Conservation (phyloP, 2,888 invertebrate species). For the Drosophila mayaguana region DNA sequence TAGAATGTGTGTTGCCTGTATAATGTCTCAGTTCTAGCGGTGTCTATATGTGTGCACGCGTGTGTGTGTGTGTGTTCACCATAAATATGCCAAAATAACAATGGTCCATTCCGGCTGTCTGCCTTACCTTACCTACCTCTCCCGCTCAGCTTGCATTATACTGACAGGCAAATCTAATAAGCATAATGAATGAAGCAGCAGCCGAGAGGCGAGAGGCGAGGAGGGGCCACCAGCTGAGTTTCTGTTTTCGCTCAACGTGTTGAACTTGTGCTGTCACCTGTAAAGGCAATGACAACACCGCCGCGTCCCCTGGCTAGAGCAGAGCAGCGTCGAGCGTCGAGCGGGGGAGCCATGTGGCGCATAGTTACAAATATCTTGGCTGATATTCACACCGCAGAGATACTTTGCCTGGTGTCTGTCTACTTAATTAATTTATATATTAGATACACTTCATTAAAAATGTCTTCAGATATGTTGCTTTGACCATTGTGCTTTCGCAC, state of each 20-base stretch:
- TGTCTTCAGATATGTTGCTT: constrained; percentile 32
- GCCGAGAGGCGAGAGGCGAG: background rate
- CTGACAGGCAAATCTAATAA: constrained; percentile 74
- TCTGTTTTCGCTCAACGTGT: constrained; percentile 73
- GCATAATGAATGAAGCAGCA: constrained; percentile 70
- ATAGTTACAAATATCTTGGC: constrained; percentile 44
- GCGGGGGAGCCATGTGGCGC: constrained; percentile 44
- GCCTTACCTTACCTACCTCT: background rate
- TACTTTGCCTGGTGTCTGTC: constrained; percentile 37
- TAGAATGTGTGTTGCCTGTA: constrained; percentile 30
- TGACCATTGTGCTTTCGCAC: constrained; percentile 21
- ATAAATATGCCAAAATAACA: constrained; percentile 73
- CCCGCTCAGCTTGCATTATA: background rate
- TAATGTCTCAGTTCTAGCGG: constrained; percentile 22
- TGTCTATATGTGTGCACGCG: constrained; percentile 15
- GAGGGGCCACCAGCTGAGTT: constrained; percentile 61
- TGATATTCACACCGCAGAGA: constrained; percentile 62
- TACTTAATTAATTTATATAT: constrained; percentile 78
- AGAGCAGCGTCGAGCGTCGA: background rate
- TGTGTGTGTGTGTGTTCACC: constrained; percentile 29
- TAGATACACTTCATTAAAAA: constrained; percentile 78
- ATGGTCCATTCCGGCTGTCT: constrained; percentile 42
- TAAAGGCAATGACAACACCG: constrained; percentile 62
- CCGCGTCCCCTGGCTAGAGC: background rate
- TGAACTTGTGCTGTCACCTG: constrained; percentile 79